These are phyloP conservation scores for Condylura cristata DNA, from an alignment of 2,113 vertebrate species.

Conservation along the genomic window DNA sequence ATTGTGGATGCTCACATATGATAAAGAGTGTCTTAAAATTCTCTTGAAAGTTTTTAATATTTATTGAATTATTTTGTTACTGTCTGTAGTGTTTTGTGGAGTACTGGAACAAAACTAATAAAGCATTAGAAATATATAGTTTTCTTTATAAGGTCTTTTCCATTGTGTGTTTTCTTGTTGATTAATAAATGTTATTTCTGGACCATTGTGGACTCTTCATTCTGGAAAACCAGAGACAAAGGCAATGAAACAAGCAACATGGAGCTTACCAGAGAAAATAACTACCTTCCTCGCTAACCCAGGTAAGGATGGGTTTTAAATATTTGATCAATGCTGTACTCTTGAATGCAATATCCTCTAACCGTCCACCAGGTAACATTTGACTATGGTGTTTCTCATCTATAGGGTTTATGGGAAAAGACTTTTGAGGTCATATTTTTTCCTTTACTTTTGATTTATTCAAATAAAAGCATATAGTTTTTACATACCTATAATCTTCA, in stretches of 20 bases:
- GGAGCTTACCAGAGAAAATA: not conserved
- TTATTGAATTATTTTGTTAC: conserved; percentile 91
- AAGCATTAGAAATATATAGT: conserved; percentile 88
- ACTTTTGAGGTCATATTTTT: not conserved
- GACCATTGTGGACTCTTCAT: conserved; percentile 84
- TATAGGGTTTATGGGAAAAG: not conserved
- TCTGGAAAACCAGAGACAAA: conserved; percentile 66
- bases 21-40: conserved; percentile 79
- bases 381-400: not conserved
- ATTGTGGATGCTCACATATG: conserved; percentile 80
- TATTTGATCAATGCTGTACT: not conserved
- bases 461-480: conserved; percentile 1
- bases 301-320: conserved; percentile 50
- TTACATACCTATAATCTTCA: not conserved
- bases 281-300: not conserved
- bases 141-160: conserved; percentile 90
- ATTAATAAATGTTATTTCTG: conserved; percentile 90
- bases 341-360: not conserved
- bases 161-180: conserved; percentile 87
- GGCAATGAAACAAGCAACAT: not conserved
- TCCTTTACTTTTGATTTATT: conserved; percentile 2
- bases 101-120: conserved; percentile 87
- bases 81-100: conserved; percentile 90
- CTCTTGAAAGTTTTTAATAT: conserved; percentile 87
- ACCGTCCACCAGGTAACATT: not conserved